These are phyloP conservation scores for Pseudochromis fuscus DNA, from an alignment of 2,797 vertebrate genomes.

Conservation along the genomic window DNA sequence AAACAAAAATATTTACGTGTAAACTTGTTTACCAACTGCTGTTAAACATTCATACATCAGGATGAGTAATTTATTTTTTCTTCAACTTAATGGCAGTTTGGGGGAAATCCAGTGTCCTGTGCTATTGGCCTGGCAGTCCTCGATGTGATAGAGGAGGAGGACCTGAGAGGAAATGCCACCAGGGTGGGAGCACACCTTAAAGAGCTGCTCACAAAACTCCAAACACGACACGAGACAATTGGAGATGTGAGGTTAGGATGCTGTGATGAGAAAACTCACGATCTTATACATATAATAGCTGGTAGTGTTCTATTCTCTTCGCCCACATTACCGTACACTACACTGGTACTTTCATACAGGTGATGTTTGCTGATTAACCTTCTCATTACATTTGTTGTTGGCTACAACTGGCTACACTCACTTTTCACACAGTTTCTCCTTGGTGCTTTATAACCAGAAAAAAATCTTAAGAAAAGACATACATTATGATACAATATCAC, in stretches of 20 bases:
- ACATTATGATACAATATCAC: not conserved
- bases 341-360: no score
- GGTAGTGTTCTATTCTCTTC: no score
- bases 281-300: not conserved
- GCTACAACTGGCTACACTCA: no score
- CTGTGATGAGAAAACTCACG: not conserved
- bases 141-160: conserved; percentile 91
- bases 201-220: conserved; percentile 85
- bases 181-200: conserved; percentile 89
- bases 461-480: not conserved
- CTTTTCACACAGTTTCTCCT: no score
- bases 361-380: no score
- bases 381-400: no score
- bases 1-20: no score
- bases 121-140: conserved; percentile 92
- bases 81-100: conserved; percentile 85
- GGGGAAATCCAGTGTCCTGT: conserved; percentile 95
- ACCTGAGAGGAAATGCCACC: conserved; percentile 87
- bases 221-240: conserved; percentile 88
- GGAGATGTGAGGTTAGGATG: conserved; percentile 91
- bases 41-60: not conserved
- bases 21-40: no score
- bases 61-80: not conserved
- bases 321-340: no score
- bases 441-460: not conserved